A percentile compares a stretch with the other conserved stretches of the same genome.
Evolutionary conservation across 2,113 vertebrate species (phyloP).

Genomic region (Pterocles orientalis): DNA sequence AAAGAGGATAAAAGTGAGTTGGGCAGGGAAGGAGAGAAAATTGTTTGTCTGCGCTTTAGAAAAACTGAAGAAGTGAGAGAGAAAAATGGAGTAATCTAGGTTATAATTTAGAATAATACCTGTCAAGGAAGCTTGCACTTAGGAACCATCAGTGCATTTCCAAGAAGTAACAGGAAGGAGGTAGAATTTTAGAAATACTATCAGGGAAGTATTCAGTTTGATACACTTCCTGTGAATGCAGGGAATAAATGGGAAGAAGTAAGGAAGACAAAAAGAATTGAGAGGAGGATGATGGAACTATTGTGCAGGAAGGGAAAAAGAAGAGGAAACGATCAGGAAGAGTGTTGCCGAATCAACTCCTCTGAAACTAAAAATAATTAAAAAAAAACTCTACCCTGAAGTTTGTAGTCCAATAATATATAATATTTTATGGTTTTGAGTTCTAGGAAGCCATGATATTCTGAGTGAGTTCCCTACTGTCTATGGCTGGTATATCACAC

Average conservation of each 20-base stretch:
- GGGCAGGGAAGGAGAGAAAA: background rate
- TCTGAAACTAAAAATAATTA: background rate
- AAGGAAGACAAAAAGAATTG: background rate
- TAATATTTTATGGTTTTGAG: background rate
- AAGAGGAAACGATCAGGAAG: background rate
- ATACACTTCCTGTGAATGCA: background rate
- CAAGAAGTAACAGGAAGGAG: background rate
- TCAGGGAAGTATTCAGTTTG: background rate
- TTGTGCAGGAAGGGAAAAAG: background rate
- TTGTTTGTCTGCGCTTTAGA: background rate
- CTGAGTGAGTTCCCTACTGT: background rate
- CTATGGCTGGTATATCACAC: background rate
- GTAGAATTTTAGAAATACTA: background rate
- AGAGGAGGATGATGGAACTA: background rate
- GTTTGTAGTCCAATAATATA: background rate
- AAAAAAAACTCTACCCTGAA: background rate
- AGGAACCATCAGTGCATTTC: background rate
- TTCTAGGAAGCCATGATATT: background rate
- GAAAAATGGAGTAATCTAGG: background rate
- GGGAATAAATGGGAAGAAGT: background rate
- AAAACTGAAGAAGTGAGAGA: background rate
- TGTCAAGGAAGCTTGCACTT: background rate
- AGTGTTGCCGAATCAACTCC: background rate
- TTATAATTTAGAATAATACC: background rate
- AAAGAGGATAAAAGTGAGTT: background rate